Base-by-base conservation (phyloP, 2,113 vertebrate genomes). In the Tragelaphus imberbis region DNA sequence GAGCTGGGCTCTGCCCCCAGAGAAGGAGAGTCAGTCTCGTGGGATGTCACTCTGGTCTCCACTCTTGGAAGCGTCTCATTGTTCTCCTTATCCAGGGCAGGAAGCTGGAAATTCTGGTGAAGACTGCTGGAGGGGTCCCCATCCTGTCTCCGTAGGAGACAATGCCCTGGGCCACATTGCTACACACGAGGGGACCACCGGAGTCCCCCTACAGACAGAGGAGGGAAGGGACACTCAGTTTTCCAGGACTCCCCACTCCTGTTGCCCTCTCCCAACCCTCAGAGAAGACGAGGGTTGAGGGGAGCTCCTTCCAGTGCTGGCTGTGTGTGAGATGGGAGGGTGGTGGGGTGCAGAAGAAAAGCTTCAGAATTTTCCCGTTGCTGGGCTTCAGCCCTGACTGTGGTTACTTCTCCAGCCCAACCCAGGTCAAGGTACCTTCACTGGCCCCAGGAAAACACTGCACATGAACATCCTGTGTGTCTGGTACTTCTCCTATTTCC, bases 171-270 rank as follows among this genome's bases (percentile, higher is more conserved):
- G 65, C 96, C 51, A 95, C 93, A 0, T 25, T 85, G 55, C 59
- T 82, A 63, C 97, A 98, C 3, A 98, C 80, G 5, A 98, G 58
- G 2, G 97, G 97, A 9, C 97, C 98, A 19, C 98, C 95, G 0
- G 98, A 95, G 53, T 98, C 97, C 0, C 97, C 97, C 96, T 98
- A 84, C 68, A 68, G 84, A 14, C 30, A 86, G 19, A 56, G 25
- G 77, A 8, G 79, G 49, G 1, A 55, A 56, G 47, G 36, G 81
- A 77, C n/a, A 23, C 7, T 84, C 10, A 93, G 44, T 33, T 13
- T 30, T 84, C n/a, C 14, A 82, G 36, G 15, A 30, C 63, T 47
- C 6, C 4, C 12, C 33, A 2, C 7, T 28, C 33, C 19, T 68
- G 47, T 8, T 53, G 11, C 63, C 59, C 19, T 33, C 14, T n/a